These are phyloP conservation scores for Emydocephalus ijimae DNA, from an alignment of 2,113 vertebrate species.

Conservation along the genomic window DNA sequence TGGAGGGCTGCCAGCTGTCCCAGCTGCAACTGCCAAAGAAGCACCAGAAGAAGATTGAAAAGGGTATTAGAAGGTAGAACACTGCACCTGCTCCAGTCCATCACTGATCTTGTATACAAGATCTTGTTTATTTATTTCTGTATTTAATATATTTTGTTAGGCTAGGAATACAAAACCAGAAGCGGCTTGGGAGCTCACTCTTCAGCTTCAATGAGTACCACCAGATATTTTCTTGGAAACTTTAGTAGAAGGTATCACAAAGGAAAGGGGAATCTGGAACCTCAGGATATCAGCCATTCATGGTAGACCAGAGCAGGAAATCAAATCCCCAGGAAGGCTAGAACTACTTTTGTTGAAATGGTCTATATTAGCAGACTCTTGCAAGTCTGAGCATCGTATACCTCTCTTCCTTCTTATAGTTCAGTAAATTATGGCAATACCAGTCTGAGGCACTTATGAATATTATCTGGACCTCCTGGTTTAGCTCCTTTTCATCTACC, in stretches of 20 bases:
- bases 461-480: neutral
- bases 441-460: neutral
- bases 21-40: neutral
- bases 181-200: neutral
- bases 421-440: neutral
- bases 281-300: neutral
- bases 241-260: neutral
- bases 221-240: neutral
- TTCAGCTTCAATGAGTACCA: neutral
- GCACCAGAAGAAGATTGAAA: neutral
- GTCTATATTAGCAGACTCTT: neutral
- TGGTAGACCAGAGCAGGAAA: neutral
- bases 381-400: neutral
- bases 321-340: neutral
- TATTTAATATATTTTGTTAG: neutral
- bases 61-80: neutral
- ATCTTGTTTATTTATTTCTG: neutral
- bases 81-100: neutral
- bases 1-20: neutral
- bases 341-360: neutral
- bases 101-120: neutral
- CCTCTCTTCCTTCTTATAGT: neutral
- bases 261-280: neutral
- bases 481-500: neutral
- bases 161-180: neutral